Percentiles rank a stretch among this genome's conserved stretches.
Conservation (phyloP, 2,888 invertebrate species). For the Gymnosoma rotundatum region DNA sequence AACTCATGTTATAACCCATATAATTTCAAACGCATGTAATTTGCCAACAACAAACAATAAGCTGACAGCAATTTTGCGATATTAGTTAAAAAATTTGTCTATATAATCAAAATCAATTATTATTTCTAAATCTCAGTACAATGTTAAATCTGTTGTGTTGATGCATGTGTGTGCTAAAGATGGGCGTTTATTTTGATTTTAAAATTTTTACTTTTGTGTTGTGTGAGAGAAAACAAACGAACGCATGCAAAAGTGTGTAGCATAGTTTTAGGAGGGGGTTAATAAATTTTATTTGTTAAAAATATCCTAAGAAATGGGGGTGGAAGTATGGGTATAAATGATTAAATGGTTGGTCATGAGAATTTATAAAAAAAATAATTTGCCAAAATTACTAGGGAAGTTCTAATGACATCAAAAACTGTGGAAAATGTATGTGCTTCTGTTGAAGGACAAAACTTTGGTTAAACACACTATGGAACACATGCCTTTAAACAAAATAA, state of each 20-base stretch:
- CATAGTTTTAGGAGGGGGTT: constrained; percentile 61
- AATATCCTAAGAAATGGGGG: background rate
- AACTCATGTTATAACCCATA: constrained; percentile 58
- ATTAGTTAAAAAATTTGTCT: constrained; percentile 36
- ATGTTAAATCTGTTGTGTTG: background rate
- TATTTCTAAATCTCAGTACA: constrained; percentile 53
- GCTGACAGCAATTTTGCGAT: constrained; percentile 35
- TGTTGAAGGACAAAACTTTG: background rate
- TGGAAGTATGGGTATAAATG: background rate
- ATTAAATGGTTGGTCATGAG: constrained; percentile 47
- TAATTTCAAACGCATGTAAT: constrained; percentile 55
- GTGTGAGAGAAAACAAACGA: constrained; percentile 44
- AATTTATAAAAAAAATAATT: constrained; percentile 41
- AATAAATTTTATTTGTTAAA: constrained; percentile 25
- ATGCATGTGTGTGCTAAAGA: constrained; percentile 30
- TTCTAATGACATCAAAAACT: constrained; percentile 58
- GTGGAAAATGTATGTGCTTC: constrained; percentile 44
- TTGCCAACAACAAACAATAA: constrained; percentile 39
- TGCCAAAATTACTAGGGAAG: constrained; percentile 68
- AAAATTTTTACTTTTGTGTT: constrained; percentile 65
- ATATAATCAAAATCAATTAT: constrained; percentile 66
- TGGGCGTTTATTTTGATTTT: constrained; percentile 73
- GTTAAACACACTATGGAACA: background rate
- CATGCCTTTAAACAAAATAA: background rate
- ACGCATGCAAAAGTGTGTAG: constrained; percentile 41